Evolutionary conservation across 2,888 invertebrate species (phyloP).

Genomic region (Torymus aiolomorphi): DNA sequence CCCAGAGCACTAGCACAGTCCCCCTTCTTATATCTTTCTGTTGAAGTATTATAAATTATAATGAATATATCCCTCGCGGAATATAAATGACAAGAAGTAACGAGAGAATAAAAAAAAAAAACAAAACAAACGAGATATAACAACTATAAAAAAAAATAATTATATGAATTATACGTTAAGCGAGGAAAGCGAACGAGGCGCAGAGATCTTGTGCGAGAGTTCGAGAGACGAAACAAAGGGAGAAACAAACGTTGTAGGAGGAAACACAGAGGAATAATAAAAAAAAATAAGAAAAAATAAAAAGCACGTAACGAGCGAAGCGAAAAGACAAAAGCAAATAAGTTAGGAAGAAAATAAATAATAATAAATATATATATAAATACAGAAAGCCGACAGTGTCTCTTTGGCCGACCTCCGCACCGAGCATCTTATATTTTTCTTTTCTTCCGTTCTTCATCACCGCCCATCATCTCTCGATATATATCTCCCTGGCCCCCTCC

Average conservation of each 20-base stretch:
- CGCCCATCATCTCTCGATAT: constrained; percentile 32
- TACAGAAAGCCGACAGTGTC: constrained; percentile 63
- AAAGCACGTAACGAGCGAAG: background rate
- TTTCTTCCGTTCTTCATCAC: constrained; percentile 41
- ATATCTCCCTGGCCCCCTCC: background rate
- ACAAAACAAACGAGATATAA: constrained; percentile 16
- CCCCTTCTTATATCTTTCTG: constrained; percentile 56
- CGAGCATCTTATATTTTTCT: constrained; percentile 47
- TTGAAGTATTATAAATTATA: constrained; percentile 52
- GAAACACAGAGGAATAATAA: no score
- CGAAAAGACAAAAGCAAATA: constrained; percentile 31
- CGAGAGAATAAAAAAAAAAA: no score
- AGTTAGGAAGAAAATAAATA: constrained; percentile 23
- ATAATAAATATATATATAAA: constrained; percentile 42
- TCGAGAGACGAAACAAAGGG: background rate
- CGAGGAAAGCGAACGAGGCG: constrained; percentile 5
- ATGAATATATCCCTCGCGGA: constrained; percentile 42
- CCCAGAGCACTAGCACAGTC: constrained; percentile 68
- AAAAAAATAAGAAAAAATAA: constrained; percentile 8
- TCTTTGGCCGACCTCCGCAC: constrained; percentile 53
- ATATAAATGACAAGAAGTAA: no score
- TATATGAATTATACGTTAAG: constrained; percentile 30
- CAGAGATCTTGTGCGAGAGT: no score
- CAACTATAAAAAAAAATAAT: constrained; percentile 35
- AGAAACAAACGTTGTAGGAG: no score